phyloP scores from a whole-genome alignment of 2,797 vertebrate genomes.

The Dicrostonyx torquatus region DNA sequence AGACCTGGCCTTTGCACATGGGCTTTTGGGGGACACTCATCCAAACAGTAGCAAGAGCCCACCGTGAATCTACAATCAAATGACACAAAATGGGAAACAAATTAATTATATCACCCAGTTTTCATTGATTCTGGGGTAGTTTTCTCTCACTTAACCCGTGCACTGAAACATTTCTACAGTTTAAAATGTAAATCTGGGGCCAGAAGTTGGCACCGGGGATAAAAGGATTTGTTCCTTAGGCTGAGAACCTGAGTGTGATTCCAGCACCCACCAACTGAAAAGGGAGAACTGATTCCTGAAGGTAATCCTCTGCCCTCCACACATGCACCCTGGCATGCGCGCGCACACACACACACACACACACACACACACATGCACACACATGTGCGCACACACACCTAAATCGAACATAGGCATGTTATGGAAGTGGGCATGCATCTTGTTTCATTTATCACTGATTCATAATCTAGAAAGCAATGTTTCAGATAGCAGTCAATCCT shows the following conservation, averaged over 20 bases:
- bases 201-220: not conserved
- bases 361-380: not conserved
- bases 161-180: conserved; percentile 8
- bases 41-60: not conserved
- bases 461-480: not conserved
- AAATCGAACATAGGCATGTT: not conserved
- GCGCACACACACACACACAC: not conserved
- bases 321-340: too few species aligned
- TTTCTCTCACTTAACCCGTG: not conserved
- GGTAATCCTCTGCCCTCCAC: not conserved
- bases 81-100: not conserved
- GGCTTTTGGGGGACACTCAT: not conserved
- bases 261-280: not conserved
- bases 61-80: not conserved
- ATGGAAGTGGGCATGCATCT: not conserved
- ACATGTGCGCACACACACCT: not conserved
- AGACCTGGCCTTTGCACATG: not conserved
- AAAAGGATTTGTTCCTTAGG: not conserved
- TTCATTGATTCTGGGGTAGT: not conserved
- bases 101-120: not conserved
- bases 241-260: not conserved
- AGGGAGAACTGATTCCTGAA: not conserved
- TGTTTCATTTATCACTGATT: not conserved
- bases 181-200: not conserved
- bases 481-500: not conserved